Conservation (phyloP, 2,888 invertebrate species). For the Agriopis leucophaearia region DNA sequence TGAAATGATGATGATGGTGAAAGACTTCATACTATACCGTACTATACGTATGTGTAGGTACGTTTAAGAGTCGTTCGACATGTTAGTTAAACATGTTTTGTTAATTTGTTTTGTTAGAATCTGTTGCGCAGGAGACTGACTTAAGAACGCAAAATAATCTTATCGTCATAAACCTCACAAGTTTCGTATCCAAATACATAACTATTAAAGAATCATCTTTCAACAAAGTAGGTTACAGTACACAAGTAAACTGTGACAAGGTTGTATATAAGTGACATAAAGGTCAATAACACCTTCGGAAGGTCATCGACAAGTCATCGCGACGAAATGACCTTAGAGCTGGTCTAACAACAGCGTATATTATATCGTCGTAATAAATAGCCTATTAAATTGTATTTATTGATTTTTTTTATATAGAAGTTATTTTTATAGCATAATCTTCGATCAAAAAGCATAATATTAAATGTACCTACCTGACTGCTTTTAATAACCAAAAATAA, state of each 20-base stretch:
- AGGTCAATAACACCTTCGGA: constrained; percentile 48
- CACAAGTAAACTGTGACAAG: constrained; percentile 43
- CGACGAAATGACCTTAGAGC: constrained; percentile 31
- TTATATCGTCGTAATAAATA: constrained; percentile 1
- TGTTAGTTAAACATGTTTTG: too few species aligned
- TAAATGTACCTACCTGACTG: too few species aligned
- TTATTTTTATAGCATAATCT: too few species aligned
- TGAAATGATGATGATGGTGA: too few species aligned
- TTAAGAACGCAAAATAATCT: too few species aligned
- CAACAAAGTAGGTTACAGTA: constrained; percentile 38
- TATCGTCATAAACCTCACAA: not conserved
- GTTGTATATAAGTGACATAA: constrained; percentile 42
- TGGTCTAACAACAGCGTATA: constrained; percentile 1
- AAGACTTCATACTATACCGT: too few species aligned
- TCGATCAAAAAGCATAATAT: too few species aligned
- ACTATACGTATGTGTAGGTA: too few species aligned
- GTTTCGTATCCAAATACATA: constrained; percentile 3
- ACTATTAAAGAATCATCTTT: constrained; percentile 23
- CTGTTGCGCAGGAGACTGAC: too few species aligned
- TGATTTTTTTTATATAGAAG: not conserved
- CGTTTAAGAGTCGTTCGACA: too few species aligned
- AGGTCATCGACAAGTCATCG: constrained; percentile 40
- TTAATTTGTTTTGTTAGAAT: too few species aligned
- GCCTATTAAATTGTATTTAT: not conserved
- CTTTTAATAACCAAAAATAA: too few species aligned